Evolutionary conservation across 2,888 invertebrate genomes (phyloP), one percentile per base, ranked within the genome.

Genomic region (Epirrhoe alternata): DNA sequence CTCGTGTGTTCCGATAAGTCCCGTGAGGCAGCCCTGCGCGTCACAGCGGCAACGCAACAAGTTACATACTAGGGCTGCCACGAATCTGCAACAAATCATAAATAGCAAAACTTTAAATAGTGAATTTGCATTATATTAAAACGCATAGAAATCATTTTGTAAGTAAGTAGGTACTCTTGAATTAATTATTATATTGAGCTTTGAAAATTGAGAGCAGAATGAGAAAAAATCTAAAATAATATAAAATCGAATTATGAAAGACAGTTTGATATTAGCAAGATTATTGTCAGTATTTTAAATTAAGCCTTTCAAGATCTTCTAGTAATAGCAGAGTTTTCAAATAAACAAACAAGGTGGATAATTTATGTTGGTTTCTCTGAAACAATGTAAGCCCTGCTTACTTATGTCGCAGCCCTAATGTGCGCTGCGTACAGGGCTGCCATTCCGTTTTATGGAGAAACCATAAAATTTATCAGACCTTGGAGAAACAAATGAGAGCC

Each of bases 11-110:
- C 65, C 56, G 64, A 66, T 58, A 70, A 70, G 61, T 78, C 78
- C 72, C 68, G 24, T 56, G 73, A 69, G 77, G 49, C 69, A 70
- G 63, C 71, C 74, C 74, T 74, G 53, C 57, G 53, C 57, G 69
- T 68, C 72, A 62, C 47, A 70, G 62, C 65, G 70, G 62, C 63
- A 60, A 57, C 75, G 80, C 81, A 82, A 82, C 81, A 82, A 81
- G 82, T 82, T 77, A 77, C 69, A 70, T 68, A 68, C 66, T 70
- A 68, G 62, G 55, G 68, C 10, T 63, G 62, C n/a, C 57, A 49
- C 60, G 10, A 1, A 47, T 24, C 47, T 6, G 38, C 14, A 14
- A 5, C 5, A 47, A 16, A 16, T 12, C n/a, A 35, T 10, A 35
- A 6, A 35, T 35, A 24, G 24, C 24, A 2, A 24, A 24, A 24